These are phyloP conservation scores for Sciaenops ocellatus DNA, from an alignment of 2,797 vertebrate species.

Conservation along the genomic window DNA sequence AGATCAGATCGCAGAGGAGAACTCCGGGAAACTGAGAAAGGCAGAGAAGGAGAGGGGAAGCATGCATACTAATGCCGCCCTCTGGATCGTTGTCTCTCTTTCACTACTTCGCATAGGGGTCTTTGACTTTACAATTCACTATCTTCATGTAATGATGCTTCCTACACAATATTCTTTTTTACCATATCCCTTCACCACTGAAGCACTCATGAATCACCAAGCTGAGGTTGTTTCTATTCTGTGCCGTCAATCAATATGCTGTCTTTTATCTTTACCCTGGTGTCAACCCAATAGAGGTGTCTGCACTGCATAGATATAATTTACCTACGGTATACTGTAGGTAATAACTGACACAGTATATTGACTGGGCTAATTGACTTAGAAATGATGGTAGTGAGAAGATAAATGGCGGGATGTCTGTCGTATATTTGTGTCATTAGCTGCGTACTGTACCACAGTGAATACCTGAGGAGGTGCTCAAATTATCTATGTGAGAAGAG, in stretches of 20 bases:
- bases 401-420: slow-evolving; percentile 59
- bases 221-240: slow-evolving; percentile 25
- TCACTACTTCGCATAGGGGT: slow-evolving; percentile 52
- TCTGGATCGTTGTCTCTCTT: slow-evolving; percentile 51
- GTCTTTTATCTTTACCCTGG: slow-evolving; percentile 45
- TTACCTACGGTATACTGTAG: slow-evolving; percentile 57
- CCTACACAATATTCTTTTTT: slow-evolving; percentile 29
- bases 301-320: slow-evolving; percentile 47
- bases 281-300: slow-evolving; percentile 51
- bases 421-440: slow-evolving; percentile 64
- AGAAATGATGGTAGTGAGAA: slow-evolving; percentile 60
- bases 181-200: slow-evolving; percentile 22
- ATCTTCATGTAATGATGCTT: slow-evolving; percentile 46
- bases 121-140: slow-evolving; percentile 49
- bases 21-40: slow-evolving; percentile 52
- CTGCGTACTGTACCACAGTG: slow-evolving; percentile 43
- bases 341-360: slow-evolving; percentile 71
- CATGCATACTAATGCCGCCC: slow-evolving; percentile 71
- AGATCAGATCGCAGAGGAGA: slow-evolving; percentile 65
- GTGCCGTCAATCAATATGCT: slow-evolving; percentile 47
- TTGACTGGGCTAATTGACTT: slow-evolving; percentile 75
- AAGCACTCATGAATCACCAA: slow-evolving; percentile 34
- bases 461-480: slow-evolving; percentile 56
- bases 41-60: slow-evolving; percentile 40
- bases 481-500: slow-evolving; percentile 52